A percentile compares a stretch with the other conserved stretches of the same genome.
Evolutionary conservation across 2,888 invertebrate genomes (phyloP).

Genomic region (Amblyteles armatorius): DNA sequence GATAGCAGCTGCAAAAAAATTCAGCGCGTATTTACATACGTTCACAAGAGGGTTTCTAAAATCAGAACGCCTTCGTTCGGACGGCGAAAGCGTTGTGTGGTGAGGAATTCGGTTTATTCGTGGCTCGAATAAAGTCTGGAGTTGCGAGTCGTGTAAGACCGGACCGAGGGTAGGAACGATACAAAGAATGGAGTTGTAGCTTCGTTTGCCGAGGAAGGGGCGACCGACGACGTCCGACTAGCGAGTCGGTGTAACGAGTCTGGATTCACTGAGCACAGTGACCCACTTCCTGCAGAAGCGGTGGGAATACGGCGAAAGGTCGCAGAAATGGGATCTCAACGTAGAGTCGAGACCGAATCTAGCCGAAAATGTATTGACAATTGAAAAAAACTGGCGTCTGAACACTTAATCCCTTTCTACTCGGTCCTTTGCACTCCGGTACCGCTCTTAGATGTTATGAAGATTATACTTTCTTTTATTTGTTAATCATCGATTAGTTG

Average conservation of each 20-base stretch:
- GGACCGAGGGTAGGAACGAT: slow-evolving; percentile 14
- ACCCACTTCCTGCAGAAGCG: slow-evolving; percentile 20
- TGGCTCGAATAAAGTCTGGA: slow-evolving; percentile 17
- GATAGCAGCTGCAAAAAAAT: slow-evolving; percentile 4
- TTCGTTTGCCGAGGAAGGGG: neutral
- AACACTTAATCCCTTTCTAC: neutral
- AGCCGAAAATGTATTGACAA: neutral
- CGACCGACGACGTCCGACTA: slow-evolving; percentile 5
- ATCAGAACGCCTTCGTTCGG: neutral
- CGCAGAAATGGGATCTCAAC: slow-evolving; percentile 21
- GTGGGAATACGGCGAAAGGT: slow-evolving; percentile 32
- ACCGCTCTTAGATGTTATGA: neutral
- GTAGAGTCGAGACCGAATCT: neutral
- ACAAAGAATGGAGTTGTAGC: neutral
- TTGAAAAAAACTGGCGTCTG: neutral
- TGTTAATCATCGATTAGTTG: neutral
- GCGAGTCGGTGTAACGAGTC: slow-evolving; percentile 2
- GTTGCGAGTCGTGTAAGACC: slow-evolving; percentile 21
- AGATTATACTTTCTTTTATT: neutral
- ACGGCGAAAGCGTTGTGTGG: slow-evolving; percentile 16
- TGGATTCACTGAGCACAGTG: slow-evolving; percentile 44
- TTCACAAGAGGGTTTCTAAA: slow-evolving; percentile 1
- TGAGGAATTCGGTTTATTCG: slow-evolving; percentile 45
- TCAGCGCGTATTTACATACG: neutral
- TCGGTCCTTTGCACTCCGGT: neutral